phyloP scores from a whole-genome alignment of 2,797 vertebrate species.

The Delichon dasypus region DNA sequence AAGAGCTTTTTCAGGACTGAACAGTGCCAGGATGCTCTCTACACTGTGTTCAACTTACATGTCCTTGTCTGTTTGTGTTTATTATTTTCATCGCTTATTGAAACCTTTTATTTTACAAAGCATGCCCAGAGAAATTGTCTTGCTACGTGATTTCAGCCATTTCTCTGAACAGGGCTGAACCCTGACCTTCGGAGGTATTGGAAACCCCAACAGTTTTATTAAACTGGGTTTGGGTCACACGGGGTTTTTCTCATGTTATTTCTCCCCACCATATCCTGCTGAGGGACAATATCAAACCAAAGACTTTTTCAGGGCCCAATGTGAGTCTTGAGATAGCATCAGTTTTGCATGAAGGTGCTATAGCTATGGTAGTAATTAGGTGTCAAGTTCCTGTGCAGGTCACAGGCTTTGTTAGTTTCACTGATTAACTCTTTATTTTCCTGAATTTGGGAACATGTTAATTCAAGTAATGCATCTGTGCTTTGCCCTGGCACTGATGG shows the following conservation, averaged over 20 bases:
- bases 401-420: not conserved
- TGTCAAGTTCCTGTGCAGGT: not conserved
- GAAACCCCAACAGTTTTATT: not conserved
- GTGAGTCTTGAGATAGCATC: not conserved
- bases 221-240: not conserved
- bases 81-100: too few species aligned
- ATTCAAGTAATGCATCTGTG: not conserved
- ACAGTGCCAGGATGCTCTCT: too few species aligned
- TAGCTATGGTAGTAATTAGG: not conserved
- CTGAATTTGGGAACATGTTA: not conserved
- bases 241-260: not conserved
- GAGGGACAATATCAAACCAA: not conserved
- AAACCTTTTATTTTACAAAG: too few species aligned
- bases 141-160: too few species aligned
- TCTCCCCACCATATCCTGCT: rapidly evolving
- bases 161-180: too few species aligned
- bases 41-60: too few species aligned
- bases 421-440: not conserved
- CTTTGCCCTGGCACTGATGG: not conserved
- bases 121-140: too few species aligned
- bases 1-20: too few species aligned
- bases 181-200: too few species aligned
- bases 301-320: not conserved
- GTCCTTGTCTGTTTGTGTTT: too few species aligned
- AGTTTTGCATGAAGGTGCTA: not conserved